Percentiles rank a stretch among this genome's conserved stretches.
phyloP scores from a whole-genome alignment of 1,140 invertebrate genomes.

The Hylyphantes graminicola region DNA sequence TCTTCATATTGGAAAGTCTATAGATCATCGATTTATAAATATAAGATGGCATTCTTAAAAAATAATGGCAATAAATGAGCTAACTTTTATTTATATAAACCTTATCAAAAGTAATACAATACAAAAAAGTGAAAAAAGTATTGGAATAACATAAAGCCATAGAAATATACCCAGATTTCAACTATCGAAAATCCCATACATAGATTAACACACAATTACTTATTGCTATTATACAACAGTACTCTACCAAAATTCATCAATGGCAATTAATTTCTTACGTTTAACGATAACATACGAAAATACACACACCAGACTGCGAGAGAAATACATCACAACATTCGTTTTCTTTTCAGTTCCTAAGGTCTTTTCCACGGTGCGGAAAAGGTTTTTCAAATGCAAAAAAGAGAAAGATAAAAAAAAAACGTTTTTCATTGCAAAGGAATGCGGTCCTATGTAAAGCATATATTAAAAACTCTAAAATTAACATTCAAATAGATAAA shows the following conservation, averaged over 20 bases:
- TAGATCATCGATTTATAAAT: too few relatives aligned
- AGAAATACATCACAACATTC: conserved; percentile 37
- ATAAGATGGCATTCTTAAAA: too few relatives aligned
- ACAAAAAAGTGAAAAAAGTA: not conserved
- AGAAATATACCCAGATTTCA: not conserved
- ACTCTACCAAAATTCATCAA: conserved; percentile 35
- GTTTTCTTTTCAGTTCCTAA: conserved; percentile 31
- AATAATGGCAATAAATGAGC: too few relatives aligned
- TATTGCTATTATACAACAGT: conserved; percentile 57
- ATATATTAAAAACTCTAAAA: conserved; percentile 53
- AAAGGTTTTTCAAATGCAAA: conserved; percentile 17
- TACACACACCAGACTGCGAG: conserved; percentile 41
- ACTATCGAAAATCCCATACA: not conserved
- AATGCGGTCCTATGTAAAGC: conserved; percentile 53
- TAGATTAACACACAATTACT: conserved; percentile 35
- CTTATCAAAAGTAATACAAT: too few relatives aligned
- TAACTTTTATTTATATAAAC: too few relatives aligned
- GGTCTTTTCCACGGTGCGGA: conserved; percentile 17
- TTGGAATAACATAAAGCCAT: conserved; percentile 6
- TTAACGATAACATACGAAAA: conserved; percentile 47
- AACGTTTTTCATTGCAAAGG: conserved; percentile 14
- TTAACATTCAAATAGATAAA: conserved; percentile 55
- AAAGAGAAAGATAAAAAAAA: conserved; percentile 13
- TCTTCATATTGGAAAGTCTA: too few relatives aligned
- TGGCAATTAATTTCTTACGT: conserved; percentile 18